Evolutionary conservation across 2,888 invertebrate species (phyloP).

Genomic region (Eupeodes luniger): DNA sequence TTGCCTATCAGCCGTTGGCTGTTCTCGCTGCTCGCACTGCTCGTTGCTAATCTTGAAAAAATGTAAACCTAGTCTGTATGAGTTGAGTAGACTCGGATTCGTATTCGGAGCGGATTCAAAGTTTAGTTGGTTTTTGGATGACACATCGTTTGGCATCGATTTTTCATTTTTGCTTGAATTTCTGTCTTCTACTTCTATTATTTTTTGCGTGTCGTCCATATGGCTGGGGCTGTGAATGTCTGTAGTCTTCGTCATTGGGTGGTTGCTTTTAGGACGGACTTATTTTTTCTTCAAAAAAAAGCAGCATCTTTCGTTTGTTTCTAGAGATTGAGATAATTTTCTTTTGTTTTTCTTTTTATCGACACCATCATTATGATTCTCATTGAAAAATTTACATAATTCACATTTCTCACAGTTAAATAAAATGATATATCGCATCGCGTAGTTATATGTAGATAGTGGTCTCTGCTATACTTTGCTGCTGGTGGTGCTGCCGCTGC

Average conservation of each 20-base stretch:
- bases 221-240: slow-evolving; percentile 36
- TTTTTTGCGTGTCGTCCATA: slow-evolving; percentile 63
- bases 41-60: slow-evolving; percentile 18
- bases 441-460: slow-evolving; percentile 44
- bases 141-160: slow-evolving; percentile 73
- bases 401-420: slow-evolving; percentile 65
- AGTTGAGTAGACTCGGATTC: slow-evolving; percentile 7
- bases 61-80: slow-evolving; percentile 19
- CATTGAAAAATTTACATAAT: slow-evolving; percentile 69
- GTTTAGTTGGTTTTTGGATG: slow-evolving; percentile 56
- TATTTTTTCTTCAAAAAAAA: neutral
- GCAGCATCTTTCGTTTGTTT: neutral
- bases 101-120: slow-evolving; percentile 39
- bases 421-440: slow-evolving; percentile 52
- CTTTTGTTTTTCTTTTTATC: slow-evolving; percentile 34
- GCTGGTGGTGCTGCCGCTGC: slow-evolving; percentile 36
- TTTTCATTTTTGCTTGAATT: slow-evolving; percentile 59
- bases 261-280: slow-evolving; percentile 41
- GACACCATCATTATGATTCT: slow-evolving; percentile 52
- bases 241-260: slow-evolving; percentile 32
- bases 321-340: slow-evolving; percentile 8
- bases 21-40: slow-evolving; percentile 29
- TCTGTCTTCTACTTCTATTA: slow-evolving; percentile 29
- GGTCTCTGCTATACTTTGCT: slow-evolving; percentile 50
- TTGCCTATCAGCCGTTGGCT: slow-evolving; percentile 40